A percentile compares a stretch with the other conserved stretches of the same genome.
phyloP scores from a whole-genome alignment of 1,140 invertebrate genomes.

The Anagrus nilaparvatae region DNA sequence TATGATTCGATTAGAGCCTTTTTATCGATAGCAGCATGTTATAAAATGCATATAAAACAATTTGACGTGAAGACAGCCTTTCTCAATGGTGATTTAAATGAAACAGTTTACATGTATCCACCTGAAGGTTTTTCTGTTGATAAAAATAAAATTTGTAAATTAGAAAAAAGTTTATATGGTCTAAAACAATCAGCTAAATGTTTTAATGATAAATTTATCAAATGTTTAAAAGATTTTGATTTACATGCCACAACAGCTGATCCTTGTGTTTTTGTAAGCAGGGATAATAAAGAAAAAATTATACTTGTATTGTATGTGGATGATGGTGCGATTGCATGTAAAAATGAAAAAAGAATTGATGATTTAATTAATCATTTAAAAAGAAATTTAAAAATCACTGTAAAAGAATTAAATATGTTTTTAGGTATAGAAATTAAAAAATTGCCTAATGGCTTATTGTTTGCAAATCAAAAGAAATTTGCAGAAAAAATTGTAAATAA shows the following conservation, averaged over 20 bases:
- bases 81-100: constrained; percentile 10
- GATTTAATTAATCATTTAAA: constrained; percentile 3
- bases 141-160: constrained; percentile 25
- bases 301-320: no score
- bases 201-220: constrained; percentile 26
- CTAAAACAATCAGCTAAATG: constrained; percentile 34
- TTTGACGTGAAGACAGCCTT: constrained; percentile 26
- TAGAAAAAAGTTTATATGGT: constrained; percentile 33
- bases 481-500: constrained; percentile 20
- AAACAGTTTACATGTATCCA: constrained; percentile 18
- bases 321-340: constrained; percentile 15
- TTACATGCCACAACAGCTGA: constrained; percentile 16
- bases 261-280: constrained; percentile 18
- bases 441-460: constrained; percentile 22
- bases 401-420: constrained; percentile 6
- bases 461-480: constrained; percentile 25
- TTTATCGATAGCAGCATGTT: constrained; percentile 20
- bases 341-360: not conserved
- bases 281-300: no score
- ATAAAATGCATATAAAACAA: constrained; percentile 17
- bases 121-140: constrained; percentile 21
- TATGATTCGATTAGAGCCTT: constrained; percentile 24
- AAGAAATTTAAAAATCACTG: constrained; percentile 13
- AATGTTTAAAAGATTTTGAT: constrained; percentile 8
- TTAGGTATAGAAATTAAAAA: constrained; percentile 24